phyloP scores from a whole-genome alignment of 2,113 vertebrate species.

The Trinectes maculatus region DNA sequence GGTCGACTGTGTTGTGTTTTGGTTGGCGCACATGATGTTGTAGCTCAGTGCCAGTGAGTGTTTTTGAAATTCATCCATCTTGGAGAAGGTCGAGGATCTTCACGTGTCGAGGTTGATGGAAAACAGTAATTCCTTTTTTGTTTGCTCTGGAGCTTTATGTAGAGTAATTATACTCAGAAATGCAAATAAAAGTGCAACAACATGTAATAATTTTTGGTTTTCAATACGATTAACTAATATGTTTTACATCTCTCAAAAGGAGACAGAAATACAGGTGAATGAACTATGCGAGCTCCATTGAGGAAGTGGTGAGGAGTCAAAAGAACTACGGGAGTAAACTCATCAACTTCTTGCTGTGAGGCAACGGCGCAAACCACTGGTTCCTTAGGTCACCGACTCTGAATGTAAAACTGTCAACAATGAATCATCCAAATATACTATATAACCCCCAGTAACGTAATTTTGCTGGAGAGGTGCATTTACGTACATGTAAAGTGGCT shows the following conservation, averaged over 20 bases:
- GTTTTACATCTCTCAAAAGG: slow-evolving; percentile 1
- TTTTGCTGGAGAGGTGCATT: slow-evolving; percentile 36
- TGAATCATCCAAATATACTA: slow-evolving; percentile 25
- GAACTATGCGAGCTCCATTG: neutral
- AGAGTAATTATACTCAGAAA: neutral
- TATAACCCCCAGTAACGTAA: neutral
- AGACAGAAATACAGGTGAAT: neutral
- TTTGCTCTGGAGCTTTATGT: neutral
- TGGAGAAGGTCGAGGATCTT: neutral
- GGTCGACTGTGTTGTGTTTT: too few species aligned
- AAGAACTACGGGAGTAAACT: slow-evolving; percentile 3
- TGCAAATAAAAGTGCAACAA: too few species aligned
- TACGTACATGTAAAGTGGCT: slow-evolving; percentile 47
- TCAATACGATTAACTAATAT: too few species aligned
- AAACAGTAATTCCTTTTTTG: too few species aligned
- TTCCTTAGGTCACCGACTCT: neutral
- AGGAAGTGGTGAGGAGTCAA: slow-evolving; percentile 10
- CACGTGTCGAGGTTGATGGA: too few species aligned
- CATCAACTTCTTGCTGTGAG: slow-evolving; percentile 8
- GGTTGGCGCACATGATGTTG: too few species aligned
- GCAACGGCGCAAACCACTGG: neutral
- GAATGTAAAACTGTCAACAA: slow-evolving; percentile 18
- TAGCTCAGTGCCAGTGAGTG: neutral
- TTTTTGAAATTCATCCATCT: neutral
- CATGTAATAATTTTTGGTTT: too few species aligned